Evolutionary conservation across 2,113 vertebrate species (phyloP), one percentile per base, ranked within the genome.

Genomic region (Sinocyclocheilus grahami): DNA sequence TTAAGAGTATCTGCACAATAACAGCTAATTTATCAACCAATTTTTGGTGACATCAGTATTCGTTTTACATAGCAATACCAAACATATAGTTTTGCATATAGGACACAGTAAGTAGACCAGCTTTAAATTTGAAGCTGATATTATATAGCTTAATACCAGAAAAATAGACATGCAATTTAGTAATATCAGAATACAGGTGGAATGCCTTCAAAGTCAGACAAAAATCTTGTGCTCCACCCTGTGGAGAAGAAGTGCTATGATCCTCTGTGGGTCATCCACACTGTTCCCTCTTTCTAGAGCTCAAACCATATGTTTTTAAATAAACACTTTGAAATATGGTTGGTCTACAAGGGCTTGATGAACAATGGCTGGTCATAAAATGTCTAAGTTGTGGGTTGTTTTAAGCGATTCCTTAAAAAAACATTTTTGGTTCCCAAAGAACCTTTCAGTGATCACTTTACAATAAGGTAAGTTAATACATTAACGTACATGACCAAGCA

Each of bases 171-270:
- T 27, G 24, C n/a, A 81, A 16, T 39, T 46, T 65, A 63, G 22
- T n/a, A 27, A 51, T 67, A 48, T 65, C 46, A 51, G n/a, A 5
- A 53, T 77, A 46, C 22, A 27, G n/a, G 11, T 67, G 24, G 24
- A 82, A 82, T 48, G 9, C 62, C 67, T 22, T 77, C 0, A 8
- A 88, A 75, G 79, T 67, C 51, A 93, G 90, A 30, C 86, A 78
- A 93, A 89, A 94, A 92, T 90, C 94, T 88, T 84, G 90, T 86
- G 93, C 94, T 93, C 93, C 95, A 94, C 84, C 94, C 90, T 92
- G 93, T 93, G 95, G 94, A 20, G 3, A 69, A 53, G 62, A 71
- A 48, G n/a, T 71, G 75, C 5, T 55, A 89, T 63, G 74, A 63
- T 42, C 8, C 7, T 46, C 8, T 2, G 4, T 13, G 7, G 14